phyloP scores from a whole-genome alignment of 2,888 invertebrate genomes.

The Eurytoma californica region DNA sequence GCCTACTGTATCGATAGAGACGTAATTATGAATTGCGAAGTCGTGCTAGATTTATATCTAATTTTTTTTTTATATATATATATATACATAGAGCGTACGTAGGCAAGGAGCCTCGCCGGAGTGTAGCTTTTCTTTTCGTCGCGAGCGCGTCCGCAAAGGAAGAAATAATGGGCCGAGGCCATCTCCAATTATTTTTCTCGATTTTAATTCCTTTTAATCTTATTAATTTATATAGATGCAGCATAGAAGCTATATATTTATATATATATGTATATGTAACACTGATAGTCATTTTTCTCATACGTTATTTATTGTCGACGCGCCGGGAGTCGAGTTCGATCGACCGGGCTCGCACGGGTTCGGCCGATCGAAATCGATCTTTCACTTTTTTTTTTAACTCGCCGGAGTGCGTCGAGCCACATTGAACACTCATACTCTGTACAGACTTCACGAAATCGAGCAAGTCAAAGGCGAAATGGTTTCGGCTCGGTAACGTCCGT shows the following conservation, averaged over 20 bases:
- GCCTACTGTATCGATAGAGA: slow-evolving; percentile 21
- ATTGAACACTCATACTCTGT: slow-evolving; percentile 29
- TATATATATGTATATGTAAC: slow-evolving; percentile 36
- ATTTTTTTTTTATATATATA: slow-evolving; percentile 27
- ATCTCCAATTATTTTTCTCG: slow-evolving; percentile 42
- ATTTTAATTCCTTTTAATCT: slow-evolving; percentile 21
- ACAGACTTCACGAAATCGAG: slow-evolving; percentile 45
- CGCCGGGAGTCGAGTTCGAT: neutral
- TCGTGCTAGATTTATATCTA: slow-evolving; percentile 44
- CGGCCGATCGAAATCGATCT: neutral
- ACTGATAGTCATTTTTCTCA: slow-evolving; percentile 41
- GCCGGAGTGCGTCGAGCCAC: neutral
- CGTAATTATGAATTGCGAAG: slow-evolving; percentile 10
- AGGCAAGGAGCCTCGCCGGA: slow-evolving; percentile 19
- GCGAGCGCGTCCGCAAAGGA: neutral
- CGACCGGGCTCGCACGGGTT: neutral
- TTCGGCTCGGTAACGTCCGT: slow-evolving; percentile 11
- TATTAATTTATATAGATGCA: slow-evolving; percentile 39
- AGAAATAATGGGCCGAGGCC: slow-evolving; percentile 1
- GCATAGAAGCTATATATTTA: slow-evolving; percentile 35
- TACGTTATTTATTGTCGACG: slow-evolving; percentile 41
- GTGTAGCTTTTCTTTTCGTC: slow-evolving; percentile 27
- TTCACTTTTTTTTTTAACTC: neutral
- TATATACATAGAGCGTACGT: slow-evolving; percentile 12
- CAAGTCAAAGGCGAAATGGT: slow-evolving; percentile 30